phyloP scores from a whole-genome alignment of 1,140 invertebrate species.

The Drosophila sucinea region DNA sequence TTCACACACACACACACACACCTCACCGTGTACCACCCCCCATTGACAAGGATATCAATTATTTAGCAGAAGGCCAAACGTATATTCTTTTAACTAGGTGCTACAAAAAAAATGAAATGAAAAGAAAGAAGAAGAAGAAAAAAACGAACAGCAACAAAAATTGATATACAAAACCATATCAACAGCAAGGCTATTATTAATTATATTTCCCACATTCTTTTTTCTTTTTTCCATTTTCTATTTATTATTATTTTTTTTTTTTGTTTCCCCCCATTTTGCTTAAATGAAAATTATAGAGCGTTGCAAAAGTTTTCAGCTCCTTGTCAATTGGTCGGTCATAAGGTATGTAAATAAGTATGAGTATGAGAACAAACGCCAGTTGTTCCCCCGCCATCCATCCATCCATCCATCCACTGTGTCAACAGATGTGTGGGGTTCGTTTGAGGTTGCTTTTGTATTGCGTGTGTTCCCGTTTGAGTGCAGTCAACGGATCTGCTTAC shows the following conservation, averaged over 20 bases:
- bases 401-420: constrained; percentile 33
- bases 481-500: constrained; percentile 54
- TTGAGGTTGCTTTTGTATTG: constrained; percentile 6
- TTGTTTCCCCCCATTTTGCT: not conserved
- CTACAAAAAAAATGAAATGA: constrained; percentile 45
- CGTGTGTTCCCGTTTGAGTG: constrained; percentile 32
- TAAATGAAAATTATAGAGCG: constrained; percentile 44
- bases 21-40: too few species aligned
- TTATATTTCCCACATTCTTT: constrained; percentile 27
- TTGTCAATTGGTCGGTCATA: constrained; percentile 10
- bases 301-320: constrained; percentile 42
- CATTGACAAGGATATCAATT: constrained; percentile 18
- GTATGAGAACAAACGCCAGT: constrained; percentile 26
- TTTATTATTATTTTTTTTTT: constrained; percentile 12
- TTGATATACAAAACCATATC: not conserved
- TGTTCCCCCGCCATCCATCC: constrained; percentile 11
- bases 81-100: constrained; percentile 43
- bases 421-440: constrained; percentile 50
- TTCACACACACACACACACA: constrained; percentile 32
- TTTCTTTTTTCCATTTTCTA: constrained; percentile 20
- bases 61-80: constrained; percentile 4
- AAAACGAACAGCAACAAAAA: not conserved
- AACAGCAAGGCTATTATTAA: constrained; percentile 32
- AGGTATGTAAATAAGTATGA: constrained; percentile 11
- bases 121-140: not conserved